Base-by-base conservation (phyloP, 2,888 invertebrate species). In the Dynastes maya region DNA sequence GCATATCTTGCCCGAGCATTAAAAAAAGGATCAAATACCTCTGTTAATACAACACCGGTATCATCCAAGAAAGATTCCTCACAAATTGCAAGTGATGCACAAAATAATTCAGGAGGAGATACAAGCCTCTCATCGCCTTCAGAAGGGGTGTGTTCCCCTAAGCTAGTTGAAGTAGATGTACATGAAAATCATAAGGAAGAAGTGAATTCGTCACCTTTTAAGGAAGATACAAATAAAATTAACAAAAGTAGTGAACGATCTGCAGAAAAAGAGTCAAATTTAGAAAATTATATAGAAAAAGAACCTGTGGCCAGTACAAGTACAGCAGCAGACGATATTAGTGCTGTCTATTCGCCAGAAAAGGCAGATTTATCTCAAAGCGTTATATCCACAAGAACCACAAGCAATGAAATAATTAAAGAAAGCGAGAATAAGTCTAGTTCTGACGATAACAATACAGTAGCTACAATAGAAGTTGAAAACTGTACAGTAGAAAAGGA, bases 231-330 rank as follows among this genome's bases (percentile, higher is more conserved):
- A 4, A 58, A 16, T 16, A 58, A 22, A 16, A 27, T 58, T 58
- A 53, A 13, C 16, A 16, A 68, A 27, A 29, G 64, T 27, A 3
- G 2, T 65, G 65, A 29, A 32, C 22, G 5, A 22, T 16, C 16
- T 58, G 16, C 16, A 22, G 55, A 58, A 22, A 27, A 1, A 8
- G 55, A 58, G 2, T 45, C 45, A 45, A 11, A 11, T 45, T 8
- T 45, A 11, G 11, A 11, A 45, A 45, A 11, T 45, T 45, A 11
- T 45, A 45, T 45, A 11, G 45, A 45, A 45, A 45, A 45, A 22
- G 55, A 58, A 58, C 55, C 55, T 58, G 55, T 58, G n/a, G 55
- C 55, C 22, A 58, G 55, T 22, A 58, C 55, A 58, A 58, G 55
- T 58, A 58, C 2, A 58, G 55, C 55, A 58, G 22, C 5, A 58